Percentiles rank a stretch among this genome's conserved stretches.
Evolutionary conservation across 2,797 vertebrate species (phyloP).

Genomic region (Myotis myotis): DNA sequence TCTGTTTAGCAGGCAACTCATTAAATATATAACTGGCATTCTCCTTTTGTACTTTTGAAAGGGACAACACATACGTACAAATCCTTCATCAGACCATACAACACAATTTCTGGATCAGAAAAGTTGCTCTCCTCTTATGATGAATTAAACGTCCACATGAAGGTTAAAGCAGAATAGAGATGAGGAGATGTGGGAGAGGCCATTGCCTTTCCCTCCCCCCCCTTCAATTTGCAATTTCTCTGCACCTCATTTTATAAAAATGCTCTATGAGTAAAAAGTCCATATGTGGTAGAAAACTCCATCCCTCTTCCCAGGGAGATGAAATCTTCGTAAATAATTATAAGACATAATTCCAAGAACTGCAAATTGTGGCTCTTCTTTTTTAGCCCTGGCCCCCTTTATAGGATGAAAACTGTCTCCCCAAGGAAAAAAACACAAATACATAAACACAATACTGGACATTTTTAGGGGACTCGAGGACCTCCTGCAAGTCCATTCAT

Average conservation of each 20-base stretch:
- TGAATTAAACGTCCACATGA: background rate
- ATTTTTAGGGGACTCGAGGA: background rate
- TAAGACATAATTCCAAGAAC: conserved; percentile 10
- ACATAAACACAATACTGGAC: background rate
- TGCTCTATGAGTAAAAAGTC: conserved; percentile 17
- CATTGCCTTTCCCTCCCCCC: background rate
- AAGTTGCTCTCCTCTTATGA: background rate
- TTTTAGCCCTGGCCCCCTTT: background rate
- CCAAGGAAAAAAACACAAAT: background rate
- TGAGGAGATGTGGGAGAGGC: background rate
- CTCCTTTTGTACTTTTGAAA: background rate
- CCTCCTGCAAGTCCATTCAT: background rate
- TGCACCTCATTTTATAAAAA: background rate
- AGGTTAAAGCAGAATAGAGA: background rate
- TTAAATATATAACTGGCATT: conserved; percentile 13
- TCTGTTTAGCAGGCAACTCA: conserved; percentile 10
- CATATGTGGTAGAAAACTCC: background rate
- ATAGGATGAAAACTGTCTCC: background rate
- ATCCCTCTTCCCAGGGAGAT: background rate
- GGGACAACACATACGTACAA: background rate
- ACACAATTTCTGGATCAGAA: background rate
- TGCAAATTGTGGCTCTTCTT: background rate
- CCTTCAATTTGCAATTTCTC: conserved; percentile 26
- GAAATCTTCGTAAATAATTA: conserved; percentile 37
- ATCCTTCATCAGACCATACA: background rate